Percentiles rank a stretch among this genome's conserved stretches.
phyloP scores from a whole-genome alignment of 2,113 vertebrate species.

The Boulengerochromis microlepis region DNA sequence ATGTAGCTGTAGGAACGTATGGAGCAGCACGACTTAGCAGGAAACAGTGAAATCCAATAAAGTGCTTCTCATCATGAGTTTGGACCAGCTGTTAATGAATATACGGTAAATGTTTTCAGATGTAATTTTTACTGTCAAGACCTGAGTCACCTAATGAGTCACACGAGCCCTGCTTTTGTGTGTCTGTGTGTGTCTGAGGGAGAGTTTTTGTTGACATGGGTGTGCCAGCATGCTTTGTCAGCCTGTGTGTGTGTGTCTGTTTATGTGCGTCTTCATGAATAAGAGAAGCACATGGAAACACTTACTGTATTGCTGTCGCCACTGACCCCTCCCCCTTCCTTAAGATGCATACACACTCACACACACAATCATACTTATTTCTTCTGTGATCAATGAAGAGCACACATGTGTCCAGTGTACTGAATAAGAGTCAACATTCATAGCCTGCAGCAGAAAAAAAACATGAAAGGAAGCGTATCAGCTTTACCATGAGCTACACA shows the following conservation, averaged over 20 bases:
- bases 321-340: constrained; percentile 15
- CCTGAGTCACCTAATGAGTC: constrained; percentile 61
- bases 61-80: constrained; percentile 39
- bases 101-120: constrained; percentile 53
- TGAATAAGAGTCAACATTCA: constrained; percentile 10
- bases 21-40: background rate
- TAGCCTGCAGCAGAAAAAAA: background rate
- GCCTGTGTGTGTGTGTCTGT: constrained; percentile 12
- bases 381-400: constrained; percentile 36
- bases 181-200: background rate
- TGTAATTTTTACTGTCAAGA: constrained; percentile 51
- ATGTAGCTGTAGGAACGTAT: background rate
- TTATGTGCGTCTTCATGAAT: constrained; percentile 29
- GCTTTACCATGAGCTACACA: background rate
- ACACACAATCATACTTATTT: background rate
- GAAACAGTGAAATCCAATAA: constrained; percentile 23
- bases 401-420: constrained; percentile 33
- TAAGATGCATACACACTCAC: background rate
- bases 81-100: constrained; percentile 38
- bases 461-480: background rate
- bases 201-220: constrained; percentile 39
- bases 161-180: constrained; percentile 3
- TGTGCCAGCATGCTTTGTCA: constrained; percentile 30
- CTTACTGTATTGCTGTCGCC: constrained; percentile 49
- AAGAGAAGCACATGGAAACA: constrained; percentile 61